Base-by-base conservation (phyloP, 2,888 invertebrate species). In the Ptilodon capucinus region DNA sequence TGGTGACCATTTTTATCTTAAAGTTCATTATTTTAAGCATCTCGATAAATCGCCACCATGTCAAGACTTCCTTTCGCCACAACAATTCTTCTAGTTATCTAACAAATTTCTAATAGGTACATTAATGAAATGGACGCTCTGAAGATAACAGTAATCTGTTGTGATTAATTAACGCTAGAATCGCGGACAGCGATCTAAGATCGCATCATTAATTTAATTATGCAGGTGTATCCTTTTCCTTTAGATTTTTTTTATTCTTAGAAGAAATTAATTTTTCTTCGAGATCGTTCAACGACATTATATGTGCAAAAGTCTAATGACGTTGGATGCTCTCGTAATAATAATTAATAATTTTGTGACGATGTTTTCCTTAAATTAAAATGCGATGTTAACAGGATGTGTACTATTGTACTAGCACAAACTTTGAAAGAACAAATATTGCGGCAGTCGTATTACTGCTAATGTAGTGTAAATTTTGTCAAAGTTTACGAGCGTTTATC, bases 311-410 rank as follows among this genome's bases (percentile, higher is more conserved):
- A 14, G 2, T 8, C 6, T 32, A 7, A 32, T 36, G 35, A 35
- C 35, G 14, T 35, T 35, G 35, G 2, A 7, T 30, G 13, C 13
- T n/a, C 2, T 30, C 35, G 4, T 23, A 40, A 48, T 44, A 36
- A 44, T 14, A 32, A 28, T 28, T 28, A 28, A n/a, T 44, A 41
- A 35, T 40, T 40, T 38, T 17, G 34, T 14, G 40, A 25, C 25
- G 4, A 25, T 40, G n/a, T 52, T 53, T 50, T 50, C 43, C 16
- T 46, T 51, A 49, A 65, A 63, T 76, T 64, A 63, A 14, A 65
- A 73, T 68, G 44, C 53, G 54, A 58, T 64, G 56, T 72, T 74
- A 84, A 67, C 85, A 84, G 84, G 84, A 84, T 86, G 72, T 80
- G 51, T 44, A 25, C 0, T 64, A 38, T 66, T 58, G 44, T 50